phyloP scores from a whole-genome alignment of 2,113 vertebrate species.

The Syrmaticus mikado region DNA sequence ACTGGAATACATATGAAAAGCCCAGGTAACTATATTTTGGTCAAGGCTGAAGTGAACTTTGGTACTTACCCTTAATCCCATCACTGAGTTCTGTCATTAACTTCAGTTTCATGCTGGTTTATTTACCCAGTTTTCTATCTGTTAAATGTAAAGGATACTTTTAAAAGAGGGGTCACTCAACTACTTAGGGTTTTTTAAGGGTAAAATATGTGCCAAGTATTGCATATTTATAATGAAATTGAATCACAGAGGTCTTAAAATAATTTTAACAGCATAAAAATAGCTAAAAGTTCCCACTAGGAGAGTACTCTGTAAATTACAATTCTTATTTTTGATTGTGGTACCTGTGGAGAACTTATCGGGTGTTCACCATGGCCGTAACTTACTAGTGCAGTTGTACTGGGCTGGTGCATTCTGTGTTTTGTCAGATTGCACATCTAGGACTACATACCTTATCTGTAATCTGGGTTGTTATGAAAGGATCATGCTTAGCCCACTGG shows the following conservation, averaged over 20 bases:
- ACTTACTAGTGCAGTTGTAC: not conserved
- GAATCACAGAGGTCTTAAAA: not conserved
- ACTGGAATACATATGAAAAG: not conserved
- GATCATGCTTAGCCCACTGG: not conserved
- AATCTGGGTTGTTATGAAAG: not conserved
- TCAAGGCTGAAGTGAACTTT: not conserved
- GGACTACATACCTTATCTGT: not conserved
- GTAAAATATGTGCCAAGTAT: not conserved
- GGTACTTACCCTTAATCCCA: not conserved
- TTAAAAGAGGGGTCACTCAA: not conserved
- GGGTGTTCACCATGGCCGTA: not conserved
- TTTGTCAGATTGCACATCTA: not conserved
- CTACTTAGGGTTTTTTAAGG: not conserved
- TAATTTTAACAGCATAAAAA: not conserved
- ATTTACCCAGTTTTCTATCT: not conserved
- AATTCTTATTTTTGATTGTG: not conserved
- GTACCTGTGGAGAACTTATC: not conserved
- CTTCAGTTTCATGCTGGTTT: not conserved
- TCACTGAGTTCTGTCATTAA: not conserved
- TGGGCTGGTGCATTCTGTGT: not conserved
- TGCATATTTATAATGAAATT: not conserved
- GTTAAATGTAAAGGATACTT: not conserved
- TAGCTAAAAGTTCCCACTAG: not conserved
- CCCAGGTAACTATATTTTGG: not conserved
- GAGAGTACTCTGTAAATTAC: not conserved